Base-by-base conservation (phyloP, 1,140 invertebrate genomes). In the Mactra quadrangularis region DNA sequence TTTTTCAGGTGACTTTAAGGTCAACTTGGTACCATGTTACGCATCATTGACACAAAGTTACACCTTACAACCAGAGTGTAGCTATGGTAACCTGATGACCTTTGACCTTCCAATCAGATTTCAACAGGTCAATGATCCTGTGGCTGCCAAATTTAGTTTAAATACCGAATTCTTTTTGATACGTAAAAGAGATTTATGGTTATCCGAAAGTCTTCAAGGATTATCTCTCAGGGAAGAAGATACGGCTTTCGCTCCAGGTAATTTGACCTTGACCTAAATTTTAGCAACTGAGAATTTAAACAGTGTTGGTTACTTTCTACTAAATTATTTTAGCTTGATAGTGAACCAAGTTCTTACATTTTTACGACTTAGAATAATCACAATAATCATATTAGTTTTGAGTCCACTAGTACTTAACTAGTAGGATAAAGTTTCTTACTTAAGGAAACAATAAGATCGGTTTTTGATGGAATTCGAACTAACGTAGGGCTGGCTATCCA, bases 51-150 rank as follows among this genome's bases (percentile, higher is more conserved):
- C 90, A 45, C 85, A 90, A 57, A 74, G 85, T 25, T 93, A 89
- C 85, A 78, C 85, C 3, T 53, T 85, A 13, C 89, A 89, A 27
- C 62, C 88, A n/a, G 82, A 62, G n/a, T 94, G 93, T 84, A 88
- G 89, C 41, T 92, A 92, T 7, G 83, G 88, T 41, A 83, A 90
- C 0, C 88, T 89, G 15, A 81, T 93, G 31, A 88, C 85, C 83
- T 94, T 94, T 86, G 88, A 92, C 53, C 88, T 94, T 19, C 89
- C 92, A 57, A 89, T 93, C 74, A 77, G 91, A 62, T 91, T 93
- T 78, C 93, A 93, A 83, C 93, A 93, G 84, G 89, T 93, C 57
- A 93, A 90, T 79, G 92, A 93, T 70, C 91, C 92, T 22, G 92
- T 93, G 17, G 88, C 93, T 4, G 82, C 89, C 1, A 82, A 90